Percentiles rank a stretch among this genome's conserved stretches.
These are phyloP conservation scores for Orthosia gracilis DNA, from an alignment of 2,888 invertebrate genomes.

Conservation along the genomic window DNA sequence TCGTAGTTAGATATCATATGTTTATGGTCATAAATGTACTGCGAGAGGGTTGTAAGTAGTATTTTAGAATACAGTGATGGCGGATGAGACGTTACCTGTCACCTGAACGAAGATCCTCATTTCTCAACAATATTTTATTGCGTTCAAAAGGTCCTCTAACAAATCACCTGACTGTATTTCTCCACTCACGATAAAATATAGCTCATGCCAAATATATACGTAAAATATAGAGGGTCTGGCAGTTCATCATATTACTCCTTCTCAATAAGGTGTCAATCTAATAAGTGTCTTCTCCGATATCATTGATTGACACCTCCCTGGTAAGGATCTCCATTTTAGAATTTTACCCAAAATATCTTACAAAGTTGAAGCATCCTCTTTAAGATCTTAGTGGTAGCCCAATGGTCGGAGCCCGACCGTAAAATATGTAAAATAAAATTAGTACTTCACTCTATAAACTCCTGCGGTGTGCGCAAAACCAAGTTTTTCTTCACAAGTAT, in stretches of 20 bases:
- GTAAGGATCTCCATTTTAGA: background rate
- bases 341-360: background rate
- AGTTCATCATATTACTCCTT: constrained; percentile 18
- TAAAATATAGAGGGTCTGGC: constrained; percentile 23
- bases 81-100: background rate
- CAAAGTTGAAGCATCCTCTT: too few species aligned
- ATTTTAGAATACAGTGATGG: constrained; percentile 9
- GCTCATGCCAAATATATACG: background rate
- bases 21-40: too few species aligned
- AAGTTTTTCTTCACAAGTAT: too few species aligned
- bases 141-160: constrained; percentile 3
- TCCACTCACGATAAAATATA: constrained; percentile 16
- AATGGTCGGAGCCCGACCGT: too few species aligned
- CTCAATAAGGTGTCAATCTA: constrained; percentile 23
- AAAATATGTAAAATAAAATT: too few species aligned
- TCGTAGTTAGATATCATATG: background rate
- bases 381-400: too few species aligned
- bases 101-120: background rate
- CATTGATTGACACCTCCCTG: constrained; percentile 12
- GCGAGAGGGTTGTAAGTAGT: background rate
- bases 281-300: constrained; percentile 4
- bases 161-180: constrained; percentile 10
- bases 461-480: too few species aligned
- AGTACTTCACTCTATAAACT: too few species aligned
- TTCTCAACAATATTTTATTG: constrained; percentile 4